Base-by-base conservation (phyloP, 1,140 invertebrate species). In the Calycopis cecrops region DNA sequence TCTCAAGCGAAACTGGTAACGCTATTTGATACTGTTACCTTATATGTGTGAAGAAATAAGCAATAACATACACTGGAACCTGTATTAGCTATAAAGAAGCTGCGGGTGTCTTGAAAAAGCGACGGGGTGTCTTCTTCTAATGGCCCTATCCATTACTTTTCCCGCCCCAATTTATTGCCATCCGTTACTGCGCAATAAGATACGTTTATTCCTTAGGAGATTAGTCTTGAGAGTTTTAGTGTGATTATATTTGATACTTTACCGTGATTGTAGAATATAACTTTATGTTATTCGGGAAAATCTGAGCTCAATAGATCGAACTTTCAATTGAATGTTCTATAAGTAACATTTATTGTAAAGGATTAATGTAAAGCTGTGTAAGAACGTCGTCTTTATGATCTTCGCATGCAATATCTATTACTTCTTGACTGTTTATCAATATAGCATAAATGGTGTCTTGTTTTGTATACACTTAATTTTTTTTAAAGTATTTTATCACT, bases 11-110 rank as follows among this genome's bases (percentile, higher is more conserved):
- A 44, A 44, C 40, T 16, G 40, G 40, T 44, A 44, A 16, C 16
- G 14, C 14, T 16, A 44, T 12, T 16, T 44, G 40, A 44, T 44
- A 44, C 40, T 42, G 40, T 44, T 44, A 44, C 17, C 16, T 44
- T 44, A 44, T 44, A 12, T 14, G 40, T 44, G 40, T 44, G 6
- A 44, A 44, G 40, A 44, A 44, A 44, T 44, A 44, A 16, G 40
- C 14, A 44, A 44, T 44, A 44, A 44, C 16, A 4, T 14, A 9
- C 14, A 44, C 10, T 16, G 9, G 9, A 44, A 16, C 16, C 14
- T 14, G 16, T 8, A 10, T 10, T 2, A 14, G 14, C 7, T 0
- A 17, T 17, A 44, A 16, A 44, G 40, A n/a, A 16, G 17, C 40
- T 14, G 17, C 8, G 12, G 40, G 40, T 9, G 14, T 44, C 40